phyloP scores from a whole-genome alignment of 2,113 vertebrate species.

The Ibidorhyncha struthersii region DNA sequence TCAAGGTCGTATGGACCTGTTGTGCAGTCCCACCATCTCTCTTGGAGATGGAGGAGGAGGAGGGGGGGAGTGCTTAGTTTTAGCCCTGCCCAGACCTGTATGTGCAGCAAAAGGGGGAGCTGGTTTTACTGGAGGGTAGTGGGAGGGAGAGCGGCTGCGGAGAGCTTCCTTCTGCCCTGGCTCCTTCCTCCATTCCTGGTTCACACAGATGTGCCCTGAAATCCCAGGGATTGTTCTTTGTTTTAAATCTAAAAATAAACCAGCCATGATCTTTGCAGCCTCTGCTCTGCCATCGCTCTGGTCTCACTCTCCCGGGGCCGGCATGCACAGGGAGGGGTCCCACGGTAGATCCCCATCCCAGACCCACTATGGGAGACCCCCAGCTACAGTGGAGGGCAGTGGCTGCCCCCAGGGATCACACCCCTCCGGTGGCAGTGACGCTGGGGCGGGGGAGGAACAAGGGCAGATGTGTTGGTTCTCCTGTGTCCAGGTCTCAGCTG shows the following conservation, averaged over 20 bases:
- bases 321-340: background rate
- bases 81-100: background rate
- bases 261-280: fast-evolving
- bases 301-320: fast-evolving
- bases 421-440: fast-evolving
- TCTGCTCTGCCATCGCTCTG: background rate
- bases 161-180: background rate
- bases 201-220: background rate
- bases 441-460: fast-evolving
- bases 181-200: fast-evolving
- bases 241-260: background rate
- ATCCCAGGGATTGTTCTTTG: fast-evolving
- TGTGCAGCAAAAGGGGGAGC: background rate
- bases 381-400: background rate
- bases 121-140: background rate
- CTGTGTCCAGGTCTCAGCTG: background rate
- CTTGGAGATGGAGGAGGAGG: background rate
- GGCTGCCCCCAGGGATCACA: fast-evolving
- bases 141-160: background rate
- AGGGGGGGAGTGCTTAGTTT: fast-evolving
- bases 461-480: background rate
- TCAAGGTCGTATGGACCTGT: fast-evolving
- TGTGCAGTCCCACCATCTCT: fast-evolving
- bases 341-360: fast-evolving
- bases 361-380: background rate